phyloP scores from a whole-genome alignment of 2,113 vertebrate species.

The Procavia capensis region DNA sequence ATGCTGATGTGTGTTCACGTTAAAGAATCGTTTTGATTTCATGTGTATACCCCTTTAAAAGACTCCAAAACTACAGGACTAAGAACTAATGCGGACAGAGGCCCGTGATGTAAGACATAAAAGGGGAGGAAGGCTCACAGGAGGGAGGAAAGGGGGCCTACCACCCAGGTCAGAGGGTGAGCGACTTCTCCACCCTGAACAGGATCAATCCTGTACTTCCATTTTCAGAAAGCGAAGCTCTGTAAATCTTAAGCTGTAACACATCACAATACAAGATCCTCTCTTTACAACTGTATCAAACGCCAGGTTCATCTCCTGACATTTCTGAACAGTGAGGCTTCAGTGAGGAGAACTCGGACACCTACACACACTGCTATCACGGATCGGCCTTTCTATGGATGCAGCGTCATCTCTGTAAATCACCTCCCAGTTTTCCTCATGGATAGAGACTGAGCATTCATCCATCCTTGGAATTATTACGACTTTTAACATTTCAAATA shows the following conservation, averaged over 20 bases:
- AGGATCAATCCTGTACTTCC: not conserved
- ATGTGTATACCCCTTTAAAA: not conserved
- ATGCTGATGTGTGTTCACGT: not conserved
- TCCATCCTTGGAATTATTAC: not conserved
- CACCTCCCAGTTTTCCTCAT: constrained; percentile 46
- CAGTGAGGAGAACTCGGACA: not conserved
- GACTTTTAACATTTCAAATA: not conserved
- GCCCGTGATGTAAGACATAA: not conserved
- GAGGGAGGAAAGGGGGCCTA: not conserved
- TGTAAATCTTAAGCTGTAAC: not conserved
- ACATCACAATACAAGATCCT: not conserved
- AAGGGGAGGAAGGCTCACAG: not conserved
- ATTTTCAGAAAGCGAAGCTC: not conserved
- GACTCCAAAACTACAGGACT: not conserved
- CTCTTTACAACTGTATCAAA: constrained; percentile 36
- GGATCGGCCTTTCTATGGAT: not conserved
- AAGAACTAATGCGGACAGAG: not conserved
- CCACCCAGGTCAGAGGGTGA: not conserved
- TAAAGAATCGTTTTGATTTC: not conserved
- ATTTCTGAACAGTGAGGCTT: constrained; percentile 45
- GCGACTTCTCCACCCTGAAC: not conserved
- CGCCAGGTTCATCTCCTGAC: constrained; percentile 65
- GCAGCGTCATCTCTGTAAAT: not conserved
- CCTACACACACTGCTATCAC: constrained; percentile 17
- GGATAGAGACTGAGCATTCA: not conserved